A percentile compares a stretch with the other conserved stretches of the same genome.
phyloP scores from a whole-genome alignment of 2,797 vertebrate genomes.

The Anguilla anguilla region DNA sequence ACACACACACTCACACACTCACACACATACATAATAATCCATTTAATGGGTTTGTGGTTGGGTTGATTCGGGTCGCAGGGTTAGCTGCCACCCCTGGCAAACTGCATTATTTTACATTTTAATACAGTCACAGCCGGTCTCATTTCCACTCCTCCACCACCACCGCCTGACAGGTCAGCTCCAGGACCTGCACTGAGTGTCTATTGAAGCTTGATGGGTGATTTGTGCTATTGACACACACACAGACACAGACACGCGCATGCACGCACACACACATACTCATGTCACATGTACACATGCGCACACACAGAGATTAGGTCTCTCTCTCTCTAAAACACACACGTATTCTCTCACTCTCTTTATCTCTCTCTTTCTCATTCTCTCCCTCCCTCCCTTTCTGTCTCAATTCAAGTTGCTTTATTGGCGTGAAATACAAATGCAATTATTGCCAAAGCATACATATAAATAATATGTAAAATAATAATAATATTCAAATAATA shows the following conservation, averaged over 20 bases:
- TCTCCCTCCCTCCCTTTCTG: not conserved
- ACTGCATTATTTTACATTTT: constrained; percentile 29
- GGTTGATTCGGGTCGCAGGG: constrained; percentile 23
- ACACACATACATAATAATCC: constrained; percentile 61
- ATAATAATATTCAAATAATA: too few species aligned
- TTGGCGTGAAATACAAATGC: too few species aligned
- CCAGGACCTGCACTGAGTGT: not conserved
- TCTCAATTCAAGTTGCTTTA: too few species aligned
- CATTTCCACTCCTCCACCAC: not conserved
- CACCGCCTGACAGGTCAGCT: not conserved
- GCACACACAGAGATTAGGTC: not conserved
- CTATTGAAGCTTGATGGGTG: constrained; percentile 6
- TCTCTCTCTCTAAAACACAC: too few species aligned
- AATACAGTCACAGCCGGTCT: constrained; percentile 11
- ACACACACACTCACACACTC: not conserved
- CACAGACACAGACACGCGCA: not conserved
- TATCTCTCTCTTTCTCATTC: not conserved
- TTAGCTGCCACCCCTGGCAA: constrained; percentile 48
- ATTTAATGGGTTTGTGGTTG: constrained; percentile 64
- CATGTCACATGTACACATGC: not conserved
- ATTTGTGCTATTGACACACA: constrained; percentile 12
- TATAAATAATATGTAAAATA: too few species aligned
- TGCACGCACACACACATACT: not conserved
- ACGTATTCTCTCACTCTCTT: not conserved
- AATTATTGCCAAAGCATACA: too few species aligned